Percentiles rank a stretch among this genome's conserved stretches.
These are phyloP conservation scores for Yponomeuta malinellus DNA, from an alignment of 2,888 invertebrate species.

Conservation along the genomic window DNA sequence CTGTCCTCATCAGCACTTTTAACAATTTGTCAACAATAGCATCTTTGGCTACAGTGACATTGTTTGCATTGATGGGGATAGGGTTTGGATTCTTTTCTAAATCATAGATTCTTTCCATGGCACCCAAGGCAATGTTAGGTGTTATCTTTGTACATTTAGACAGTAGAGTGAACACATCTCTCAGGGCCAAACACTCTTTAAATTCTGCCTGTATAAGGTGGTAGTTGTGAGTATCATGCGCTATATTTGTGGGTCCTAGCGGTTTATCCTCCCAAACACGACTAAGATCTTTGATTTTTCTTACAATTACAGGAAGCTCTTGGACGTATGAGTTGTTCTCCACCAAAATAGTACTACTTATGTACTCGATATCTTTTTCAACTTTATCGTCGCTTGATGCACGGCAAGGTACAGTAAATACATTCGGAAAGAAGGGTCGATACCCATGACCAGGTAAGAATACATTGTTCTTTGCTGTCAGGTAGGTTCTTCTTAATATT, in stretches of 20 bases:
- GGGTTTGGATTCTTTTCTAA: slow-evolving; percentile 48
- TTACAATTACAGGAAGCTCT: slow-evolving; percentile 80
- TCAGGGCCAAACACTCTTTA: slow-evolving; percentile 54
- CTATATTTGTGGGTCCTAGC: slow-evolving; percentile 19
- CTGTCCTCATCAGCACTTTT: slow-evolving; percentile 59
- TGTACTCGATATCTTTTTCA: slow-evolving; percentile 40
- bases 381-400: slow-evolving; percentile 10
- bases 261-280: slow-evolving; percentile 34
- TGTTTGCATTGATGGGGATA: slow-evolving; percentile 35
- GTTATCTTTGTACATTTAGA: slow-evolving; percentile 69
- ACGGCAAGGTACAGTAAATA: not conserved
- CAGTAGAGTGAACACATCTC: slow-evolving; percentile 62
- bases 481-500: slow-evolving; percentile 40
- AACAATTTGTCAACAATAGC: slow-evolving; percentile 65
- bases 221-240: slow-evolving; percentile 45
- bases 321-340: slow-evolving; percentile 81
- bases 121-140: slow-evolving; percentile 67
- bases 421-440: slow-evolving; percentile 24
- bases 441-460: slow-evolving; percentile 32
- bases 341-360: slow-evolving; percentile 72
- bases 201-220: slow-evolving; percentile 65
- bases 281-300: slow-evolving; percentile 61
- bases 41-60: slow-evolving; percentile 54
- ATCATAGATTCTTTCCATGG: slow-evolving; percentile 64
- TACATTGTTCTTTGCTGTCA: slow-evolving; percentile 40